Evolutionary conservation across 2,888 invertebrate species (phyloP), one percentile per base, ranked within the genome.

Genomic region (Chouioia cunea): DNA sequence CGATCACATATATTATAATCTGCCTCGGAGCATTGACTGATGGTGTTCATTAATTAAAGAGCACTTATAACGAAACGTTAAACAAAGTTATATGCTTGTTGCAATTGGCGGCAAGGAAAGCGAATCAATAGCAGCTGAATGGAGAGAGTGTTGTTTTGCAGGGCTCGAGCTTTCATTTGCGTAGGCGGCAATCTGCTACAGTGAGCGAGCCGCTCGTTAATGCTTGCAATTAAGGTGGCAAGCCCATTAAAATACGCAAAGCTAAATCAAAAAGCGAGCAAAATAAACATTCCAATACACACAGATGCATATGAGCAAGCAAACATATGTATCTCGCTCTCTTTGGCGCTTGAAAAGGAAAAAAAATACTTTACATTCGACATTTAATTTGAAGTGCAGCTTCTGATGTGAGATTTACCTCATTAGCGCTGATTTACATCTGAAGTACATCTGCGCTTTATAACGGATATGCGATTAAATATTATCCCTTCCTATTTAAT

Each of bases 171-270:
- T 59, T 77, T 74, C 76, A 74, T 79, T 78, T 76, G 76, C 78
- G 78, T 76, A 78, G 76, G 71, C 54, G 54, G 76, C 75, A 78
- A 77, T 77, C 75, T 72, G 73, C 67, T 62, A 74, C 43, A 60
- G 70, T 14, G 36, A 10, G 6, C 44, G 75, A 77, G 76, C 74
- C 73, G 76, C 77, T 79, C 77, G 77, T 79, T 79, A 79, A 79
- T 79, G 78, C 73, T 76, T 66, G 77, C 78, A 78, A 79, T 79
- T 79, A 77, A 76, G 65, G 65, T 68, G 70, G 68, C 65, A 48
- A 67, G 68, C 57, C 70, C 74, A 74, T 74, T 74, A 74, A 74
- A 73, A 48, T 36, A 72, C 65, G 64, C 67, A 64, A 67, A 71
- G 63, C 58, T 71, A 71, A 71, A 71, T 64, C 66, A 62, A 73